These are phyloP conservation scores for Astropecten irregularis DNA, from an alignment of 53 echinoderm and acorn worm species.

Conservation along the genomic window DNA sequence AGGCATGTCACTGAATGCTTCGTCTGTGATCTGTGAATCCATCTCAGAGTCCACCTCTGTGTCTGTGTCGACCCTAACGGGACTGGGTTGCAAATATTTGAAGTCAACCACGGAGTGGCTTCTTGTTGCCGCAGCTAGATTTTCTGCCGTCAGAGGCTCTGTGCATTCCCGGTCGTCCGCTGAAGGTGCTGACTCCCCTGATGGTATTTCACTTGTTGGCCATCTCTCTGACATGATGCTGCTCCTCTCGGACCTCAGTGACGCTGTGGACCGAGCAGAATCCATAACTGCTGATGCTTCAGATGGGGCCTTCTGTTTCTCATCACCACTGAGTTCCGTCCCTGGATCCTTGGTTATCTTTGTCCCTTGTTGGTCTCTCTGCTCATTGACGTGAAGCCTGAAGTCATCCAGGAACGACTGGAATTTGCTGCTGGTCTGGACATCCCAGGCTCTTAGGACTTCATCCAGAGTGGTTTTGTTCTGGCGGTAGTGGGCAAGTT, in stretches of 20 bases:
- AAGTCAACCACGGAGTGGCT: slow-evolving; percentile 14
- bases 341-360: not conserved
- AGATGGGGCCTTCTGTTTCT: not conserved
- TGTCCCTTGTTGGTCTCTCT: slow-evolving; percentile 19
- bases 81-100: slow-evolving; percentile 30
- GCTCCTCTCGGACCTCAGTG: not conserved
- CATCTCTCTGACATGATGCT: not conserved
- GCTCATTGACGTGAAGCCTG: slow-evolving; percentile 23
- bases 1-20: slow-evolving; percentile 24
- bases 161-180: not conserved
- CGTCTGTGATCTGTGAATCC: slow-evolving; percentile 36
- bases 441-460: slow-evolving; percentile 51
- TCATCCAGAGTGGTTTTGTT: slow-evolving; percentile 40
- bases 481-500: slow-evolving; percentile 52
- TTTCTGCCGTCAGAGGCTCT: not conserved
- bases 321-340: not conserved
- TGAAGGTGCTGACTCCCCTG: not conserved
- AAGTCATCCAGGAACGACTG: slow-evolving; percentile 43
- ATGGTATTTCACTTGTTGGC: not conserved
- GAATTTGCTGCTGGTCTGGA: slow-evolving; percentile 36
- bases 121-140: not conserved
- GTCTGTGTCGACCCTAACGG: slow-evolving; percentile 14
- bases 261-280: not conserved
- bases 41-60: slow-evolving; percentile 39
- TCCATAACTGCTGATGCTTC: not conserved